Base-by-base conservation (phyloP, 2,888 invertebrate species). In the Sinhomidia bicolor region DNA sequence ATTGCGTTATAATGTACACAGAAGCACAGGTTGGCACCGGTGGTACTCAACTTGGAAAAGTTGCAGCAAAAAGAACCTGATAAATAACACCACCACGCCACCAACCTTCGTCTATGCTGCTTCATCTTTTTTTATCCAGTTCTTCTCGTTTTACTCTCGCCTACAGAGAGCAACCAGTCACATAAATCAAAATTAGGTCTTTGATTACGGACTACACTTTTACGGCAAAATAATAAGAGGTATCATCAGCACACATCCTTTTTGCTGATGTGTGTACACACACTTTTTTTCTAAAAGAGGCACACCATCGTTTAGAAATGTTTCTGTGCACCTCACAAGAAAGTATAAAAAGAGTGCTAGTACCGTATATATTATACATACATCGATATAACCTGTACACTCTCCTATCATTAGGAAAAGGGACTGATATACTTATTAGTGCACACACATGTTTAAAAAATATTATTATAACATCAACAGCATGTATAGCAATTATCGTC, bases 111-210 rank as follows among this genome's bases (percentile, higher is more conserved):
- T 71, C 20, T 44, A 10, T 36, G 36, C 62, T 36, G 4, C 62
- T 62, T 62, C 29, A 29, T 62, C 17, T 65, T 71, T 71, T 54
- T 32, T 32, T 32, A 80, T 44, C 79, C 62, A 62, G 23, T 44
- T 80, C 57, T 79, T 36, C 54, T 57, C 57, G 41, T 80, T 29
- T 80, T 26, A 2, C 51, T 82, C 51, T 83, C 83, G 57, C 78
- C 54, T 65, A 32, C 68, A 78, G 65, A 85, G 71, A 60, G 17
- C 32, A 20, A 47, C 78, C 17, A 76, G 85, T 78, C 85, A 81
- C 88, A 88, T 90, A 90, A 90, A 90, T 90, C 90, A 90, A 90
- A 90, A 90, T 90, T 90, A 90, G 90, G 60, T 88, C 83, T 85
- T 90, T 90, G 90, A 90, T 90, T 90, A 90, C 85, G 41, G 81